Evolutionary conservation across 2,113 vertebrate species (phyloP).

Genomic region (Psilopogon haemacephalus): DNA sequence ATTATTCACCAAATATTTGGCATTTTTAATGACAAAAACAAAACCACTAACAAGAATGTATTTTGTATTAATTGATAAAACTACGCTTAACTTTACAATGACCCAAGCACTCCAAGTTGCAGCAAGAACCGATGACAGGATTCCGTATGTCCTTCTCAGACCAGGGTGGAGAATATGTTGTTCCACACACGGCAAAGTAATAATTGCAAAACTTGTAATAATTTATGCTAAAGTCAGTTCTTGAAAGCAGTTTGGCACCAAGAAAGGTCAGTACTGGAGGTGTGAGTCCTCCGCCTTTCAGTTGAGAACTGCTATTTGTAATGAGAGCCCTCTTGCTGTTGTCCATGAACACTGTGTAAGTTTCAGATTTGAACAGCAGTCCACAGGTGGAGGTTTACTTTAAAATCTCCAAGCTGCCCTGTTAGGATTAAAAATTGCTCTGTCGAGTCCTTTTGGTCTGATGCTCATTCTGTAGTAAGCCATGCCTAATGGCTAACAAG

Average conservation of each 20-base stretch:
- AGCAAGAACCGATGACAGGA: background rate
- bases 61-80: background rate
- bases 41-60: background rate
- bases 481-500: fast-evolving
- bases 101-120: background rate
- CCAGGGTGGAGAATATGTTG: background rate
- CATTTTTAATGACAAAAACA: background rate
- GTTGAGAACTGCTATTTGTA: background rate
- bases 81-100: background rate
- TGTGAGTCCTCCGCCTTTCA: background rate
- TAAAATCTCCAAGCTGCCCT: background rate
- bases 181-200: background rate
- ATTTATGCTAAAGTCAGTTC: background rate
- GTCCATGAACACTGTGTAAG: background rate
- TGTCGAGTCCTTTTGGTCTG: fast-evolving
- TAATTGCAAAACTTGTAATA: background rate
- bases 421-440: background rate
- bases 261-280: no score
- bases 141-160: background rate
- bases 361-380: background rate
- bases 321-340: background rate
- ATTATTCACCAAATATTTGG: background rate
- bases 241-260: background rate
- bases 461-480: fast-evolving
- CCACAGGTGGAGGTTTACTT: background rate